Evolutionary conservation across 2,888 invertebrate genomes (phyloP).

Genomic region (Spatulosminthurus flaviceps): DNA sequence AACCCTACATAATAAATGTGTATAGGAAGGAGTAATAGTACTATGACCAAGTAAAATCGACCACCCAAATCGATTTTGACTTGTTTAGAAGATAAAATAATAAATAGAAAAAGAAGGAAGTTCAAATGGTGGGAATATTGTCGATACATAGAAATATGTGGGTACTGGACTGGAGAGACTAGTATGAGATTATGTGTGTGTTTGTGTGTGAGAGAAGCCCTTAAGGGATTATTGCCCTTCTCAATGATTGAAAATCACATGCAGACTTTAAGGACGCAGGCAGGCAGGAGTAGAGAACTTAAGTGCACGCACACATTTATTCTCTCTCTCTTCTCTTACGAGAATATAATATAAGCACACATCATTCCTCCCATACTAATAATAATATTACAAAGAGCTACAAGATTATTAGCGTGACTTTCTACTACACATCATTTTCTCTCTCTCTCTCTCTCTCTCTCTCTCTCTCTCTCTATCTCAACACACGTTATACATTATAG

Average conservation of each 20-base stretch:
- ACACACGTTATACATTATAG: too few species aligned
- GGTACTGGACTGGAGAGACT: too few species aligned
- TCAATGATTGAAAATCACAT: constrained; percentile 42
- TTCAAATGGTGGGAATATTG: constrained; percentile 34
- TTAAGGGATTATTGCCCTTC: constrained; percentile 46
- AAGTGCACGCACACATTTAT: constrained; percentile 29
- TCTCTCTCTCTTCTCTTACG: too few species aligned
- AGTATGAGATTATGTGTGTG: neutral
- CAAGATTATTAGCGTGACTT: constrained; percentile 9
- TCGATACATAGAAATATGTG: neutral
- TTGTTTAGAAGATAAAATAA: constrained; percentile 43
- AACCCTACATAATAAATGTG: too few species aligned
- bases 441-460: neutral
- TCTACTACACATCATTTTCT: neutral
- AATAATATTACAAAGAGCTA: constrained; percentile 16
- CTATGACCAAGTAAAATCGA: constrained; percentile 28
- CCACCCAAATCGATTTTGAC: constrained; percentile 42
- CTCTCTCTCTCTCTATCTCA: neutral
- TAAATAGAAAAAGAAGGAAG: constrained; percentile 43
- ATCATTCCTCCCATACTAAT: neutral
- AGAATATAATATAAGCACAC: too few species aligned
- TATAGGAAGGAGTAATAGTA: too few species aligned
- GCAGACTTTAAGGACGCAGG: constrained; percentile 21
- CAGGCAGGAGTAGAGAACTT: constrained; percentile 37
- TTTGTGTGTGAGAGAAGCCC: constrained; percentile 33